These are phyloP conservation scores for Exephanes ischioxanthus DNA, from an alignment of 2,888 invertebrate species.

Conservation along the genomic window DNA sequence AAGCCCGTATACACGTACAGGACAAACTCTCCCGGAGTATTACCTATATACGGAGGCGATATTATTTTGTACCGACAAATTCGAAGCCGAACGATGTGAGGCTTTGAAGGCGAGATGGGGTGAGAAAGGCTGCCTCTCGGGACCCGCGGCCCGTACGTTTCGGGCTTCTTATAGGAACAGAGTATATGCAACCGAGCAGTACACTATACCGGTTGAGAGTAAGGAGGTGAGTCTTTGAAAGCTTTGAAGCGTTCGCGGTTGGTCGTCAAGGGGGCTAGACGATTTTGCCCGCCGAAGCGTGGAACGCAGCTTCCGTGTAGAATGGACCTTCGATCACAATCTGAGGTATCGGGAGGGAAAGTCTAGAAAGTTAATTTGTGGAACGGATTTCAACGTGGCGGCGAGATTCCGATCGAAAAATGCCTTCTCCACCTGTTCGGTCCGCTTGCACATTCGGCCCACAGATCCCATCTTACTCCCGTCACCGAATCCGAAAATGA, in stretches of 20 bases:
- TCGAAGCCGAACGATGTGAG: constrained; percentile 70
- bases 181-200: constrained; percentile 9
- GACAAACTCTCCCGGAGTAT: constrained; percentile 7
- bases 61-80: constrained; percentile 74
- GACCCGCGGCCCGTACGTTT: neutral
- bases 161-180: neutral
- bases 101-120: neutral
- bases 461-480: too few relatives aligned
- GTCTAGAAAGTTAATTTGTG: constrained; percentile 9
- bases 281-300: constrained; percentile 9
- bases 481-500: too few relatives aligned
- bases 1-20: constrained; percentile 58
- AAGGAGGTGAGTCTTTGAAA: constrained; percentile 15
- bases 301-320: neutral
- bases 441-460: too few relatives aligned
- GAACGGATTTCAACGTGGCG: constrained; percentile 26
- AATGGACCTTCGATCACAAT: neutral
- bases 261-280: neutral
- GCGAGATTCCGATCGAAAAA: constrained; percentile 51
- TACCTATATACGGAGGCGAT: constrained; percentile 56
- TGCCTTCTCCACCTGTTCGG: neutral
- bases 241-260: neutral
- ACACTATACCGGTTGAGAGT: neutral
- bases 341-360: constrained; percentile 7
- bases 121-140: constrained; percentile 7